Evolutionary conservation across 2,888 invertebrate species (phyloP), one percentile per base, ranked within the genome.

Genomic region (Drosophila histrio): DNA sequence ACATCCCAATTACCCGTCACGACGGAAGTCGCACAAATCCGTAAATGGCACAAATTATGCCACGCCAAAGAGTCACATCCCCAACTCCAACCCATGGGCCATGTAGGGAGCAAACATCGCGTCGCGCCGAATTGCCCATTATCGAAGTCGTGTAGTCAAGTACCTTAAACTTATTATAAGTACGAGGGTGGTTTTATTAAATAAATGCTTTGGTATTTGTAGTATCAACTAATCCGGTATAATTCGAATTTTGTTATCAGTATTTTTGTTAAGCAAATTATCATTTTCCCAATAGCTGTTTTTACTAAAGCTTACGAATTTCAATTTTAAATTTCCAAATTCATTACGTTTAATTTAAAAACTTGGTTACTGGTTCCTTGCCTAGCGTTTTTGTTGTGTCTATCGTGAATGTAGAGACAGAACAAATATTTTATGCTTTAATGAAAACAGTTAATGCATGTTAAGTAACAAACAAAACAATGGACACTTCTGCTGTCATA

Each of bases 391-490:
- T 49, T 50, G 36, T 43, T 21, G 1, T 22, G 32, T 32, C 56
- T 52, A 21, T 49, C 59, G 22, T 28, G 22, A 17, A 30, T 46
- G 38, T 49, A 32, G 24, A 49, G 53, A 36, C 39, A 73, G 68
- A 69, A 28, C 69, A 72, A 68, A 77, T 77, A 77, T 84, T 80
- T 77, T 79, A 88, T 89, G 80, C 80, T 87, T 88, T 85, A 80
- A 77, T 70, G 77, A 69, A 70, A 87, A 82, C 90, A 79, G 76
- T 85, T 80, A 80, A 79, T 88, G 90, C 87, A 89, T 89, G 79
- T 79, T 88, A 90, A 89, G 84, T 85, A 88, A 79, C 84, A 78
- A 78, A 74, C 82, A 82, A 82, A 87, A 75, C 73, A 68, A 71
- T 78, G 79, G 67, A 76, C 71, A 76, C 68, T 77, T 74, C 50